Percentiles rank a stretch among this genome's conserved stretches.
phyloP scores from a whole-genome alignment of 1,140 invertebrate species.

The Centruroides sculpturatus region DNA sequence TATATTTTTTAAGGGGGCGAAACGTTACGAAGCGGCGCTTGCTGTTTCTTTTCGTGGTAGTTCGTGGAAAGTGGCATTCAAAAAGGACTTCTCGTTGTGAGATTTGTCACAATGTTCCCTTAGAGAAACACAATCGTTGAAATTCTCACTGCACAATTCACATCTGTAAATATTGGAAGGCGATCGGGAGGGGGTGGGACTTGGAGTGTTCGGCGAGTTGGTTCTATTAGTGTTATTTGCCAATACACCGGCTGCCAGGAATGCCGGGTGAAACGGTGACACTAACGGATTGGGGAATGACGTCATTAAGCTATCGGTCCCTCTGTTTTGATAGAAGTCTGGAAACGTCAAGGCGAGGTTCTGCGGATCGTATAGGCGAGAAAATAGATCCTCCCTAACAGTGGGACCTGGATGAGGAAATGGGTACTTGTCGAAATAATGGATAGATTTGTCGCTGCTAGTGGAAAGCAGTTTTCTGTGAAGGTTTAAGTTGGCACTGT shows the following conservation, averaged over 20 bases:
- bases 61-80: background rate
- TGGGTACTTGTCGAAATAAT: conserved; percentile 27
- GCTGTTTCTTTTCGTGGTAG: too few species aligned
- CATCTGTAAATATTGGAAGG: conserved; percentile 35
- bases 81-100: conserved; percentile 32
- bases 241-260: conserved; percentile 1
- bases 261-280: conserved; percentile 13
- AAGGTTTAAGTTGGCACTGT: conserved; percentile 80
- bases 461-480: conserved; percentile 76
- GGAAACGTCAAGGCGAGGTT: conserved; percentile 34
- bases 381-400: conserved; percentile 59
- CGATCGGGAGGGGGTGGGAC: background rate
- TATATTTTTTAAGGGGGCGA: too few species aligned
- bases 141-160: conserved; percentile 43
- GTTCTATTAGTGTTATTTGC: background rate
- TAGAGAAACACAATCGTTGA: conserved; percentile 40
- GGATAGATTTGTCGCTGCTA: conserved; percentile 28
- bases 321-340: conserved; percentile 33
- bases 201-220: background rate
- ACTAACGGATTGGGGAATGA: conserved; percentile 21
- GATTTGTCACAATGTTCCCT: conserved; percentile 48
- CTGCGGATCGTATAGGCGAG: conserved; percentile 58
- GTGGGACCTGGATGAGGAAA: conserved; percentile 34
- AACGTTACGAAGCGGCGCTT: too few species aligned
- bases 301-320: conserved; percentile 25